A percentile compares a stretch with the other conserved stretches of the same genome.
Evolutionary conservation across 2,888 invertebrate genomes (phyloP).

Genomic region (Phorcus lineatus): DNA sequence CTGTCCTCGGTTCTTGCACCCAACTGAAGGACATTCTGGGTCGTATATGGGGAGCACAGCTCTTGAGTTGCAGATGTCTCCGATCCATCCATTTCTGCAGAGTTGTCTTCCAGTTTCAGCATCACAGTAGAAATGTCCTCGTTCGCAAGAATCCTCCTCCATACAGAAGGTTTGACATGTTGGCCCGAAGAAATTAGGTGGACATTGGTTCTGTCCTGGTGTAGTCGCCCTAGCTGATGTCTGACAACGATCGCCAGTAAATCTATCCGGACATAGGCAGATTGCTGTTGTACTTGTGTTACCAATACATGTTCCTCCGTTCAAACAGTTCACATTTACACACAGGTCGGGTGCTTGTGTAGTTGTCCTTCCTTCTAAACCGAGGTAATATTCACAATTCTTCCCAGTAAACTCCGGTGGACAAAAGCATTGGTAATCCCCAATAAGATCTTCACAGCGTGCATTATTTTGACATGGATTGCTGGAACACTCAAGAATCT

Average conservation of each 20-base stretch:
- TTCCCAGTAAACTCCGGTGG: slow-evolving; percentile 44
- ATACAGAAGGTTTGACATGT: slow-evolving; percentile 35
- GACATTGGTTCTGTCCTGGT: slow-evolving; percentile 29
- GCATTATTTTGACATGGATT: slow-evolving; percentile 52
- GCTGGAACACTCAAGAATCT: slow-evolving; percentile 48
- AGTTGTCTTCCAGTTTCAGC: slow-evolving; percentile 26
- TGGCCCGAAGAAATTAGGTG: slow-evolving; percentile 30
- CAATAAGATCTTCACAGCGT: slow-evolving; percentile 43
- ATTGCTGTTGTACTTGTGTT: slow-evolving; percentile 30
- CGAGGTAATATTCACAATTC: slow-evolving; percentile 44
- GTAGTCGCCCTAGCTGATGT: slow-evolving; percentile 28
- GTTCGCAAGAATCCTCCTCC: slow-evolving; percentile 34
- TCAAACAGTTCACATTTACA: slow-evolving; percentile 22
- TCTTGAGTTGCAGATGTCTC: slow-evolving; percentile 30
- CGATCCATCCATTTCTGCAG: slow-evolving; percentile 42
- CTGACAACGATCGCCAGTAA: slow-evolving; percentile 44
- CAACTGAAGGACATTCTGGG: slow-evolving; percentile 38
- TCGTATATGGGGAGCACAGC: slow-evolving; percentile 27
- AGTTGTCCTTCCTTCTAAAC: slow-evolving; percentile 33
- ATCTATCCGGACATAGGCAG: slow-evolving; percentile 52
- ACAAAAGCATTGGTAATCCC: slow-evolving; percentile 50
- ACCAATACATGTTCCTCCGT: slow-evolving; percentile 43
- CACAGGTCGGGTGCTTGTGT: slow-evolving; percentile 30
- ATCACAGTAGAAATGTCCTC: slow-evolving; percentile 42
- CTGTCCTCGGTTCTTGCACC: slow-evolving; percentile 41